Evolutionary conservation across 1,140 invertebrate species (phyloP), one percentile per base, ranked within the genome.

Genomic region (Rhysida immarginata): DNA sequence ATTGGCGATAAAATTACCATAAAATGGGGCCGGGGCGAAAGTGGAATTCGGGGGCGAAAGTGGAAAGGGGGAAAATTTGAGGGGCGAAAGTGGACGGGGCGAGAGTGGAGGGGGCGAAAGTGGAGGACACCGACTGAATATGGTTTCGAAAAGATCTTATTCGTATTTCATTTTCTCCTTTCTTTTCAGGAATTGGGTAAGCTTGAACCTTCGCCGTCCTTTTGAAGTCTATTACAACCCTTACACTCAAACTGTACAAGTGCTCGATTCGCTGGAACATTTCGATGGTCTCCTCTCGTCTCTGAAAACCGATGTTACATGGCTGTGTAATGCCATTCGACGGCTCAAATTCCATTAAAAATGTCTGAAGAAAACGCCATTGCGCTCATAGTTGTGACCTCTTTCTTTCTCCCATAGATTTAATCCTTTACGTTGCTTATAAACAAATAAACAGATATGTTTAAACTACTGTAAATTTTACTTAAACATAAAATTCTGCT

Each of bases 181-280:
- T 54, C 53, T 62, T 68, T 63, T 62, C 26, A 56, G 55, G 18
- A 5, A 8, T 5, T 56, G 55, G 55, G 13, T 26, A 3, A 26
- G 20, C 2, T 11, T 26, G 26, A 50, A 56, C 51, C 23, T 56
- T n/a, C 13, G 26, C 5, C 44, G 55, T 2, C 45, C 21, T 2
- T 56, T 53, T 21, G 55, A 56, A 56, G 26, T 56, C 3, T 42
- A 49, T 43, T 56, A 56, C 45, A 49, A 56, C 26, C 45, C 55
- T 8, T 41, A 8, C n/a, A 56, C 55, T 3, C 55, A 56, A 56
- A 49, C 45, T 2, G 29, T 56, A 24, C 26, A 50, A 3, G 13
- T 56, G 2, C 25, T 56, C 8, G 55, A 56, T 27, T 11, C 8
- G 2, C 2, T 49, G 3, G 26, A 41, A 2, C 8, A 56, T 8